These are phyloP conservation scores for Botia kubotai DNA, from an alignment of 2,797 vertebrate genomes.

Conservation along the genomic window DNA sequence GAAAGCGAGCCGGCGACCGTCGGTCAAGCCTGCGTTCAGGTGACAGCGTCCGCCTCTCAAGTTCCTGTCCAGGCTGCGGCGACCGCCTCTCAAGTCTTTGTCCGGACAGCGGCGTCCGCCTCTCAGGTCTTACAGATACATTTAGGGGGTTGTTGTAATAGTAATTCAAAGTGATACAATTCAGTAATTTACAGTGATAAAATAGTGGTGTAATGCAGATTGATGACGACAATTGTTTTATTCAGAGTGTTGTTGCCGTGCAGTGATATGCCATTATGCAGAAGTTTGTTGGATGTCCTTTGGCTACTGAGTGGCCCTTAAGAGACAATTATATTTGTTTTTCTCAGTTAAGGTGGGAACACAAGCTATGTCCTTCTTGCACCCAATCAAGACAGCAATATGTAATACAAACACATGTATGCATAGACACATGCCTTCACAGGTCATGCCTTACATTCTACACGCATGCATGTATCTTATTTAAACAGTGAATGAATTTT, in stretches of 20 bases:
- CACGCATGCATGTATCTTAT: neutral
- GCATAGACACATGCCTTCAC: neutral
- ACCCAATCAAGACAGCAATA: neutral
- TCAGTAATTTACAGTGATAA: neutral
- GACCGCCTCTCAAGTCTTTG: no score
- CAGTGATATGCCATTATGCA: neutral
- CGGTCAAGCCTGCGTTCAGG: no score
- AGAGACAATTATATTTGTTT: neutral
- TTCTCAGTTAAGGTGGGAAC: conserved; percentile 8
- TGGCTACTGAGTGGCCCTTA: neutral
- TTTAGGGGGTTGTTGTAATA: no score
- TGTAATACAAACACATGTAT: neutral
- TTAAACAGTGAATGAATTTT: neutral
- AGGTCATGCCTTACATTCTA: neutral
- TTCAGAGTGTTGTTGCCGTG: neutral
- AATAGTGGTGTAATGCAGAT: neutral
- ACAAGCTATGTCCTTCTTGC: neutral
- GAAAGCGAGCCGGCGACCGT: no score
- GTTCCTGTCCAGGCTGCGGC: no score
- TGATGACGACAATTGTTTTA: neutral
- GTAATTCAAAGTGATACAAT: neutral
- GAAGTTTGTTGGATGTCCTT: neutral
- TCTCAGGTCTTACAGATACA: no score
- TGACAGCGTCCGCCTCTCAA: no score
- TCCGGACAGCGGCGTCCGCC: no score